Percentiles rank a stretch among this genome's conserved stretches.
Evolutionary conservation across 2,888 invertebrate genomes (phyloP).

Genomic region (Caenorhabditis imperialis): DNA sequence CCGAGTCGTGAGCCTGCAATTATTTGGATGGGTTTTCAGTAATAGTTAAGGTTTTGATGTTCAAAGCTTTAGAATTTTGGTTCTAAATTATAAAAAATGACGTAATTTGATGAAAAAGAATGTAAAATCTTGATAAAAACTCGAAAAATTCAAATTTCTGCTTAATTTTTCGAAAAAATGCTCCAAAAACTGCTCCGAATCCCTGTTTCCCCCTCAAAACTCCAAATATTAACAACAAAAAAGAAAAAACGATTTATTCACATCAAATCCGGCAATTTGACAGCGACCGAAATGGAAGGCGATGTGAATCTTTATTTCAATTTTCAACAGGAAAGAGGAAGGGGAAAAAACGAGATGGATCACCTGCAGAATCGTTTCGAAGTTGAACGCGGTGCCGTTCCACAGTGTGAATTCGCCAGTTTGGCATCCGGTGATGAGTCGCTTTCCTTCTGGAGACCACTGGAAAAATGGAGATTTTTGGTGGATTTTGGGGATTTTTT

Average conservation of each 20-base stretch:
- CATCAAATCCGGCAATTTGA: slow-evolving; percentile 48
- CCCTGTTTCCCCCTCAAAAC: no score
- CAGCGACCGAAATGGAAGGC: slow-evolving; percentile 17
- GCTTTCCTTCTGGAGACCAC: slow-evolving; percentile 99
- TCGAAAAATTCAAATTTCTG: no score
- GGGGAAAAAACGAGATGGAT: no score
- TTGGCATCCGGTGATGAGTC: slow-evolving; percentile 97
- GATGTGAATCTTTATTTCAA: slow-evolving; percentile 59
- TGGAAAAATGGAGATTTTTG: slow-evolving; percentile 68
- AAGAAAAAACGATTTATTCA: slow-evolving; percentile 48
- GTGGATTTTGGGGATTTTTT: background rate
- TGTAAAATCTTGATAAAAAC: no score
- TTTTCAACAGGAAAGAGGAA: no score
- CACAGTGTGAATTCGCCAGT: slow-evolving; percentile 99
- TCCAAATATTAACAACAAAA: no score
- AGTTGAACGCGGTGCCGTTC: slow-evolving; percentile 99
- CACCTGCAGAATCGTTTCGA: slow-evolving; percentile 99
- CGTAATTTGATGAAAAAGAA: no score
- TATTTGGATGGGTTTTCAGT: background rate
- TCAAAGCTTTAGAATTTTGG: no score
- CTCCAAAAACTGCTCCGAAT: no score
- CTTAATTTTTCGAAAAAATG: no score
- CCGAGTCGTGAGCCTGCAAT: slow-evolving; percentile 94
- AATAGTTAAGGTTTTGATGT: no score
- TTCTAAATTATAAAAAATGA: background rate